Evolutionary conservation across 2,888 invertebrate species (phyloP), one percentile per base, ranked within the genome.

Genomic region (Coleophora flavipennella): DNA sequence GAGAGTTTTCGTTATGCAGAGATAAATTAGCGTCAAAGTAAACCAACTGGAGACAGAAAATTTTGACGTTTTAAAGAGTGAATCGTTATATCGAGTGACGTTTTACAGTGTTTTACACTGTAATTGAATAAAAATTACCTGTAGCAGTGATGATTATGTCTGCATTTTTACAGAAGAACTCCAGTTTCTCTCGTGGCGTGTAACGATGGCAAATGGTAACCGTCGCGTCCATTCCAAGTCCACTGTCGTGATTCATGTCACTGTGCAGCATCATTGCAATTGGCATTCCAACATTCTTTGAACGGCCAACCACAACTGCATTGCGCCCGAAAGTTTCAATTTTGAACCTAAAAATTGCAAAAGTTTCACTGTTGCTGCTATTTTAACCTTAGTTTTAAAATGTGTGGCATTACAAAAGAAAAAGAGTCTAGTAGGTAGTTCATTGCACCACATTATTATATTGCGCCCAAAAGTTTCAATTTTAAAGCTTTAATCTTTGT

Each of bases 221-320:
- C 0, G 96, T 96, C 11, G 95, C 93, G 62, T 96, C 95, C 83
- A 94, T 84, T 0, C 91, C 93, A 34, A 89, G 78, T 0, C 80
- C 76, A 33, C 88, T 90, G 62, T 92, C 91, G 60, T 89, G 88
- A 4, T 70, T 70, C 27, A 88, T 88, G 74, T 94, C 94, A 2
- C 93, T 90, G 63, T 93, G 93, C 37, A 97, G 73, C 55, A 96
- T 79, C 85, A 96, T 88, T 1, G 95, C 93, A 42, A 96, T 92
- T 0, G 97, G 96, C 81, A 96, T 87, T 0, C 96, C 95, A 13
- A 97, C 95, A 72, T 96, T 94, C 71, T 96, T 96, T 0, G 96
- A 96, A 39, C 96, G 86, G 1, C 96, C 96, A 49, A 94, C 90
- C 0, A 97, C 91, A 0, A 96, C 95, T 4, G 94, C 93, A 67